These are phyloP conservation scores for Desmophyllum pertusum DNA, from an alignment of 92 coral and sea anemone species.

Conservation along the genomic window DNA sequence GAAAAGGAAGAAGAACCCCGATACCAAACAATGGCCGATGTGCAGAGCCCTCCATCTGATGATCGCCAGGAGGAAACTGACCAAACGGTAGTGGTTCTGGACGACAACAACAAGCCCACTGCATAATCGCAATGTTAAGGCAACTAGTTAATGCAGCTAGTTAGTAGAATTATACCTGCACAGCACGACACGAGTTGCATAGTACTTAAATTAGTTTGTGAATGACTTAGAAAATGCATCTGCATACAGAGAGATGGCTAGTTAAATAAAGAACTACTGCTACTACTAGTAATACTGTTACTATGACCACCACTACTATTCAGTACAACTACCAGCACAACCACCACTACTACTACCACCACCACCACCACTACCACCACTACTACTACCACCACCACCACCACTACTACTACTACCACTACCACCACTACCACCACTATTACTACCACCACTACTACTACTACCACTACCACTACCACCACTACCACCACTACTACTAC, in stretches of 20 bases:
- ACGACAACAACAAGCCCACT: not conserved
- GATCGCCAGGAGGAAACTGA: not conserved
- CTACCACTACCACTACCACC: too few species aligned
- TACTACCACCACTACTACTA: too few species aligned
- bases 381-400: not conserved
- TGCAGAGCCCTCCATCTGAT: too few species aligned
- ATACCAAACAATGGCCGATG: not conserved
- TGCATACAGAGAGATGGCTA: too few species aligned
- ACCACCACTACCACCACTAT: not conserved
- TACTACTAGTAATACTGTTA: too few species aligned
- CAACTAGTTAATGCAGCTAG: not conserved
- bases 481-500: not conserved
- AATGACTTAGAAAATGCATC: too few species aligned
- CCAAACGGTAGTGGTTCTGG: conserved; percentile 15
- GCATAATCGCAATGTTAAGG: not conserved
- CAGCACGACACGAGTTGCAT: not conserved
- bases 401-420: not conserved
- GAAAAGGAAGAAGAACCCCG: not conserved
- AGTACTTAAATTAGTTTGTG: not conserved
- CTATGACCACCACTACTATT: too few species aligned
- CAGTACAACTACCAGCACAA: too few species aligned
- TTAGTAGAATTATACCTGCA: not conserved
- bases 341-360: not conserved
- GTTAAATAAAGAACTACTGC: too few species aligned
- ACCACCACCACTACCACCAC: not conserved